A percentile compares a stretch with the other conserved stretches of the same genome.
These are phyloP conservation scores for Tillus elongatus DNA, from an alignment of 2,888 invertebrate genomes.

Conservation along the genomic window DNA sequence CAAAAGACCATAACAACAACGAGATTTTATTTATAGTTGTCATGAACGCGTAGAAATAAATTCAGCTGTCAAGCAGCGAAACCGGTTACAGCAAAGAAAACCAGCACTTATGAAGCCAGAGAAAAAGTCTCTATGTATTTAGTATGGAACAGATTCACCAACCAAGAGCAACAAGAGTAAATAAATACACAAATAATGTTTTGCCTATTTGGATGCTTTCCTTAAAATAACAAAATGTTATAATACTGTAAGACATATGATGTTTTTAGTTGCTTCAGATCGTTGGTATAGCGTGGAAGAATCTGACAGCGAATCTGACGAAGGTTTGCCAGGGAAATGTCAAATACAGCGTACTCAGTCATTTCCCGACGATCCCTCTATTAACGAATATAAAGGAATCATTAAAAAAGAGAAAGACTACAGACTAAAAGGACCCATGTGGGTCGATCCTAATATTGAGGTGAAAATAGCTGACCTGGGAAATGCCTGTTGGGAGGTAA, in stretches of 20 bases:
- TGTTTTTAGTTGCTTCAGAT: constrained; percentile 27
- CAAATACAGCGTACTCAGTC: constrained; percentile 27
- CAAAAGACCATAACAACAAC: too few species aligned
- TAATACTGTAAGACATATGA: not conserved
- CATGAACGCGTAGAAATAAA: too few species aligned
- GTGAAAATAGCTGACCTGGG: constrained; percentile 80
- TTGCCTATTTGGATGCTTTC: too few species aligned
- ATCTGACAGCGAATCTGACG: constrained; percentile 22
- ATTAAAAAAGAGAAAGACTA: constrained; percentile 27
- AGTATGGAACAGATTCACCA: too few species aligned
- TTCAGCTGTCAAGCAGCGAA: too few species aligned
- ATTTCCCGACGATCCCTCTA: constrained; percentile 30
- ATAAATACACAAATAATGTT: too few species aligned
- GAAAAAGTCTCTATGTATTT: too few species aligned
- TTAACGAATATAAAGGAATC: constrained; percentile 26
- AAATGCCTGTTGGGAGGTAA: constrained; percentile 72
- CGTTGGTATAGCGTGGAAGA: constrained; percentile 24
- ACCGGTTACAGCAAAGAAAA: too few species aligned
- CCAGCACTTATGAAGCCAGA: too few species aligned
- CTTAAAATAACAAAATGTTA: not conserved
- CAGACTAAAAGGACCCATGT: constrained; percentile 33
- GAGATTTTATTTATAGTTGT: too few species aligned
- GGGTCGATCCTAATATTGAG: constrained; percentile 47
- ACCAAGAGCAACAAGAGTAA: too few species aligned
- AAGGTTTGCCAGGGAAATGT: constrained; percentile 23